Evolutionary conservation across 2,113 vertebrate species (phyloP).

Genomic region (Reinhardtius hippoglossoides): DNA sequence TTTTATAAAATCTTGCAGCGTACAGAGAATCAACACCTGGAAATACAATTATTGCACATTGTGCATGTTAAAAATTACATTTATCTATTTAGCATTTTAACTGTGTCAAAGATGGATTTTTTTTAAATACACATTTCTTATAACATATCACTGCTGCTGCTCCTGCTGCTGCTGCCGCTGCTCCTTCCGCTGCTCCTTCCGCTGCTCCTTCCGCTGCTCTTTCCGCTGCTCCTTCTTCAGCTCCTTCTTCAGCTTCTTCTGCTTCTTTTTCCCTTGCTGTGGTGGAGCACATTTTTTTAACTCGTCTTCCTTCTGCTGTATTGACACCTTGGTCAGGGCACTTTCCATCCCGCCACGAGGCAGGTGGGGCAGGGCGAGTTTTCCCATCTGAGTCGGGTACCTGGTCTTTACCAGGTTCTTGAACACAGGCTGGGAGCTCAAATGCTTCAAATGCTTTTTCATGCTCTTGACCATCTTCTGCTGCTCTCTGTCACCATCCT

Average conservation of each 20-base stretch:
- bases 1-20: slow-evolving; percentile 56
- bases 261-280: slow-evolving; percentile 64
- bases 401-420: slow-evolving; percentile 88
- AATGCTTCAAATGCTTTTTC: slow-evolving; percentile 90
- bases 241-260: slow-evolving; percentile 15
- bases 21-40: slow-evolving; percentile 22
- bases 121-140: slow-evolving; percentile 21
- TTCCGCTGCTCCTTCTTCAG: background rate
- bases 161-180: slow-evolving; percentile 6
- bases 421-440: slow-evolving; percentile 90
- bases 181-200: slow-evolving; percentile 25
- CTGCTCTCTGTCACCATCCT: slow-evolving; percentile 86
- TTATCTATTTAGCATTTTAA: slow-evolving; percentile 3
- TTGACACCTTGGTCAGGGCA: slow-evolving; percentile 84
- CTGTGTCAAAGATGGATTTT: background rate
- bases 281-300: slow-evolving; percentile 58
- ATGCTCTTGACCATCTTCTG: slow-evolving; percentile 89
- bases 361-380: slow-evolving; percentile 74
- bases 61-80: background rate
- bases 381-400: slow-evolving; percentile 95
- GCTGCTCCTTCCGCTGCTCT: background rate
- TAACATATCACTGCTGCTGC: slow-evolving; percentile 45
- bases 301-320: slow-evolving; percentile 65
- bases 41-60: slow-evolving; percentile 34
- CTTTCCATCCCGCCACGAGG: slow-evolving; percentile 71